Percentiles rank a stretch among this genome's conserved stretches.
Evolutionary conservation across 2,888 invertebrate species (phyloP).

Genomic region (Limnephilus lunatus): DNA sequence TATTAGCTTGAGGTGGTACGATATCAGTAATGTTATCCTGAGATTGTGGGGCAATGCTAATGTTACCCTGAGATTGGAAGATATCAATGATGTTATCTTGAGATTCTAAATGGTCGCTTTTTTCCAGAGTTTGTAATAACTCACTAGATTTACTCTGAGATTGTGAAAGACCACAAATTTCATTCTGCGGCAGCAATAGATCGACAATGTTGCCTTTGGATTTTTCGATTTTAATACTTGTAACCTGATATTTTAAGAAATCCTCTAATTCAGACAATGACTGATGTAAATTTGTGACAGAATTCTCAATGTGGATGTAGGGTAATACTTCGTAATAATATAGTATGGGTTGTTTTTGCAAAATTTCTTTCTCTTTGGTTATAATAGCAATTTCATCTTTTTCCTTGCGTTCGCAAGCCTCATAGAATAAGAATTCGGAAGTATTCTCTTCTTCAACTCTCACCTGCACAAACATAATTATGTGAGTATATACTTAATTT

Average conservation of each 20-base stretch:
- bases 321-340: neutral
- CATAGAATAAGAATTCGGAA: neutral
- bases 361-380: neutral
- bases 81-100: no score
- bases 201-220: neutral
- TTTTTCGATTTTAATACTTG: neutral
- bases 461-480: neutral
- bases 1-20: no score
- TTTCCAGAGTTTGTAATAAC: neutral
- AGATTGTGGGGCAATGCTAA: neutral
- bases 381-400: neutral
- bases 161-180: neutral
- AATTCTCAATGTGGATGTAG: neutral
- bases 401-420: neutral
- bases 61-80: no score
- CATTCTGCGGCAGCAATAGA: neutral
- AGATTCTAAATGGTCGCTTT: neutral
- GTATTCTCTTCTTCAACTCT: neutral
- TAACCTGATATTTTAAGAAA: constrained; percentile 1
- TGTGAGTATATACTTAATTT: neutral
- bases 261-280: neutral
- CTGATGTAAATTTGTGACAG: neutral
- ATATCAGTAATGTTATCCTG: neutral
- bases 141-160: neutral
- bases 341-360: neutral